These are phyloP conservation scores for Eurytoma adleriae DNA, from an alignment of 2,888 invertebrate species.

Conservation along the genomic window DNA sequence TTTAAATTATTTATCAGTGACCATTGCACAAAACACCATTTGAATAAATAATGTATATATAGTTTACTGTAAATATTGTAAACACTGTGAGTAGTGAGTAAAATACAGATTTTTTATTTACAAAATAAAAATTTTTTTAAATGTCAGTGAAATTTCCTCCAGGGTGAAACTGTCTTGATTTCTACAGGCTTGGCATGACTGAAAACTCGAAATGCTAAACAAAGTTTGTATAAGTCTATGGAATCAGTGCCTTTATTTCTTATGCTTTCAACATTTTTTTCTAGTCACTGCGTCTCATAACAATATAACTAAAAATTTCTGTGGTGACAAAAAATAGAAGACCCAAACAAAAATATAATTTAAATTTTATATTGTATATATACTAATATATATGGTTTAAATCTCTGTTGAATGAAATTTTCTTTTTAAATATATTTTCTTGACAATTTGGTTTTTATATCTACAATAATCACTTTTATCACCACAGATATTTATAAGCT, in stretches of 20 bases:
- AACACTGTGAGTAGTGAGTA: background rate
- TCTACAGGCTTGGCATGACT: constrained; percentile 36
- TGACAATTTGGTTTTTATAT: background rate
- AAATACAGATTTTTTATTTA: constrained; percentile 52
- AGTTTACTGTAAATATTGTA: constrained; percentile 49
- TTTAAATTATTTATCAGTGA: constrained; percentile 32
- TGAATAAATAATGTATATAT: constrained; percentile 52
- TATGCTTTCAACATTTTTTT: constrained; percentile 36
- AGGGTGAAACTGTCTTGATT: constrained; percentile 27
- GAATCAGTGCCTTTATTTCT: constrained; percentile 42
- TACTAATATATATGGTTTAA: background rate
- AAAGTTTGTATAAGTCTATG: constrained; percentile 30
- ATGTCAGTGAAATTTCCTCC: constrained; percentile 12
- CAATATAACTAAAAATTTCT: background rate
- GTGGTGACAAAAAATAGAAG: constrained; percentile 17
- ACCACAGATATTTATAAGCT: constrained; percentile 3
- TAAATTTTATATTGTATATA: background rate
- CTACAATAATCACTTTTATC: background rate
- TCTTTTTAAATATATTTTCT: background rate
- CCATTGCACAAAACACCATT: constrained; percentile 35
- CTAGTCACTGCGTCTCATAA: background rate
- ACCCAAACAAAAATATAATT: background rate
- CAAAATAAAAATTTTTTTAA: constrained; percentile 26
- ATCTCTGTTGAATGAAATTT: background rate
- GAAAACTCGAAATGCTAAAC: constrained; percentile 24